Evolutionary conservation across 2,797 vertebrate genomes (phyloP).

Genomic region (Bryconaethiops microstoma): DNA sequence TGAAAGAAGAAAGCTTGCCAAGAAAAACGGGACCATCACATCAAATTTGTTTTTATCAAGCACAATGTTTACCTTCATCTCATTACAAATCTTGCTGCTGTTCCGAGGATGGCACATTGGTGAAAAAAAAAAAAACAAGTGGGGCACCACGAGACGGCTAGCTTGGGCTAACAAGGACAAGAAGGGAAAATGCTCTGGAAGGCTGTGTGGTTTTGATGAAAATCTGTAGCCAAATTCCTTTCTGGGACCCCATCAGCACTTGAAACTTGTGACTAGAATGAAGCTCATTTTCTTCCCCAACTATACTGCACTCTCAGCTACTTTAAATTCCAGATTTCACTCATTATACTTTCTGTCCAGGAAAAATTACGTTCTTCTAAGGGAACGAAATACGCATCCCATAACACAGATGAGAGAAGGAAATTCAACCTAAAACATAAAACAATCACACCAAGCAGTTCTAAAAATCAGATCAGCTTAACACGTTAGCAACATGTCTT

Average conservation of each 20-base stretch:
- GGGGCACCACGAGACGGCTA: constrained; percentile 11
- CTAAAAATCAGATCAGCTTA: not conserved
- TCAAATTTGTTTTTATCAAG: constrained; percentile 71
- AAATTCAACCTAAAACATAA: not conserved
- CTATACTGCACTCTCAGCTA: not conserved
- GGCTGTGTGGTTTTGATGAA: constrained; percentile 45
- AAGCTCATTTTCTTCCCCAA: constrained; percentile 10
- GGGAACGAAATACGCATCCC: not conserved
- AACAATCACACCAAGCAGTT: not conserved
- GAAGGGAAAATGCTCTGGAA: not conserved
- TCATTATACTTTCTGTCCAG: not conserved
- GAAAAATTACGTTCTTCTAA: not conserved
- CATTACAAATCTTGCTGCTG: constrained; percentile 6
- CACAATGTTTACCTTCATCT: constrained; percentile 60
- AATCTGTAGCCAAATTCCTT: constrained; percentile 42
- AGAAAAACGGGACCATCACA: constrained; percentile 78
- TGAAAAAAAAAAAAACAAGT: not conserved
- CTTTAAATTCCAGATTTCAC: constrained; percentile 9
- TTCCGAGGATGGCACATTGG: not conserved
- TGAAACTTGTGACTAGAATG: constrained; percentile 37
- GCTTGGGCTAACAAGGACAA: constrained; percentile 61
- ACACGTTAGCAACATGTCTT: not conserved
- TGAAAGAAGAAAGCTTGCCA: constrained; percentile 69
- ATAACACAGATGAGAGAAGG: not conserved
- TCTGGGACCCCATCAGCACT: constrained; percentile 24